Evolutionary conservation across 2,888 invertebrate genomes (phyloP), one percentile per base, ranked within the genome.

Genomic region (Catocala sponsa): DNA sequence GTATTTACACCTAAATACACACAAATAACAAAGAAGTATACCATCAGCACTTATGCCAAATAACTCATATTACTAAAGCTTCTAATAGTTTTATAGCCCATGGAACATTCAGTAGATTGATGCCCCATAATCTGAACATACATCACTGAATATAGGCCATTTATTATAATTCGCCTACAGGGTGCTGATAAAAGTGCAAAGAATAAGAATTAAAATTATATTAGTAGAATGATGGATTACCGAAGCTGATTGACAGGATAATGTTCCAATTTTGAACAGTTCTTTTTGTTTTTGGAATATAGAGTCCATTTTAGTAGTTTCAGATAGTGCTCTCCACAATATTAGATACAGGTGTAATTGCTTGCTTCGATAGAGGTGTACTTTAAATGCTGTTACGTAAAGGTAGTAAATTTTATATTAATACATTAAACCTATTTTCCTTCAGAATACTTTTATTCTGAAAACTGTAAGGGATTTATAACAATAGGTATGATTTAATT

Each of bases 151-250:
- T 80, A 77, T 69, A 71, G 80, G 75, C 82, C 83, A 88, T 90
- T 89, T 89, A 81, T 88, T 88, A 89, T 87, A 87, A 84, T 83
- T 81, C 83, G 63, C 63, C 65, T 70, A 85, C 74, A 80, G 79
- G 78, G 0, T 74, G 79, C 63, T 72, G 54, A 66, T 67, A 68
- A 69, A 76, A 67, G 55, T 63, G 55, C 42, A 50, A 68, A 47
- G 46, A 70, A 61, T 72, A 73, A 65, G 67, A 70, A 57, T 66
- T 50, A 66, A 63, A 63, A 61, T 65, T 69, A 59, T 70, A 68
- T 63, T 70, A 52, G 32, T 35, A 2, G 50, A 48, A 41, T 75
- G 79, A 77, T 79, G 76, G 72, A 79, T 80, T 55, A 59, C 57
- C 44, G 12, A 25, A 55, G 65, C 58, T 69, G 48, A 51, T 57